Evolutionary conservation across 2,888 invertebrate genomes (phyloP), one percentile per base, ranked within the genome.

Genomic region (Scotopteryx bipunctaria): DNA sequence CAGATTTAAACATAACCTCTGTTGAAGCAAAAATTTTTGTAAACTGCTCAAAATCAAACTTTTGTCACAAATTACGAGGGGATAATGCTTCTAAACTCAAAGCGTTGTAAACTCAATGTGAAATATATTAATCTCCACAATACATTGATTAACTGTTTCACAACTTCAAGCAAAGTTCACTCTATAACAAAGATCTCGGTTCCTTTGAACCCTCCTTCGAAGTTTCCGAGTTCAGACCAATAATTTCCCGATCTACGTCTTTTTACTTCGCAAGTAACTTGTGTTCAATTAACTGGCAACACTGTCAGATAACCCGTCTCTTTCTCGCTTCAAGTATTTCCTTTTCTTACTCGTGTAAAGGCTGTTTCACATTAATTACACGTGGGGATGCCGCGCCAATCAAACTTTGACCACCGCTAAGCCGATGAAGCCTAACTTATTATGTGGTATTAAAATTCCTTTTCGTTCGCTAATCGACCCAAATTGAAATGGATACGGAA

Each of bases 341-440:
- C 73, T 74, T 64, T 66, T 84, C 77, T 64, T 59, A 64, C 84
- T 65, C 69, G 69, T 75, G 79, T 75, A 75, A 74, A 76, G 76
- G 76, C 78, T 74, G 75, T 74, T 75, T 74, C 77, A 81, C 83
- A 88, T 88, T 88, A 88, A 89, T 89, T 87, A 88, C 82, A 83
- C 78, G 79, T 76, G 73, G 81, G 83, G 81, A 83, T 86, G 84
- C 81, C 79, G 81, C 81, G 86, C 87, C 87, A 88, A 89, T 89
- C 88, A 89, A 87, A 90, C 81, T 87, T 83, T 88, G 88, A 88
- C 86, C 88, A 78, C 78, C 71, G 74, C 79, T 87, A 86, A 88
- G 83, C 86, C 82, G 81, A 79, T 81, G 79, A 81, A 85, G 81
- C 86, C 79, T 69, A 79, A 87, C 85, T 84, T 85, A 87, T 88